Base-by-base conservation (phyloP, 2,113 vertebrate genomes). In the Sinocyclocheilus rhinocerous region DNA sequence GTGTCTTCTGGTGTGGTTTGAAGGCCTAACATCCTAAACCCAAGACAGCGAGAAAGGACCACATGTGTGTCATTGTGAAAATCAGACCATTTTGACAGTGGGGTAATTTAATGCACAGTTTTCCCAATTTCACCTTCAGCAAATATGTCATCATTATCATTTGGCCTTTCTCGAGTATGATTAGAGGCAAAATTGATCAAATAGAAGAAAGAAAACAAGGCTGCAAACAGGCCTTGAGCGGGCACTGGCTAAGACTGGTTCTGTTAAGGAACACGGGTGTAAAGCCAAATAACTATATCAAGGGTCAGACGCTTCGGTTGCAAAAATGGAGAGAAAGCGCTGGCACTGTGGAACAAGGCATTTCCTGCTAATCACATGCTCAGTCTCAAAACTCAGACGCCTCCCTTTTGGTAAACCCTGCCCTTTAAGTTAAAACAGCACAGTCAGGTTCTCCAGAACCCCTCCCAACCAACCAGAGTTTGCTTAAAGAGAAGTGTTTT, bases 321-420 rank as follows among this genome's bases (percentile, higher is more conserved):
- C 29, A 84, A 82, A 72, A 87, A 81, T 79, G 39, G 24, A 18
- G 52, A 59, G 50, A 81, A 70, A 26, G 52, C 4, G 26, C 81
- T 76, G 81, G 24, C 85, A 84, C 69, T 29, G 57, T 42, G 18
- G 42, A 83, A 86, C 75, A 50, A 86, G 48, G 84, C 42, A 82
- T 24, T 75, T 69, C 59, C 79, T 76, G 20, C 42, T 63, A 11
- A 76, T 81, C 75, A 26, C 36, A 67, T 2, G 33, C 77, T 83
- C 69, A 39, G 81, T 55, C 65, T 83, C 45, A n/a, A 11, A 9
- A 4, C 63, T 33, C 45, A 15, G 10, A 50, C 4, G 5, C 13
- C 69, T 18, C 50, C 82, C 67, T 59, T 22, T 73, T n/a, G 15
- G 29, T 13, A 59, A 36, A 52, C 67, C 67, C 33, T 1, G 12